Percentiles rank a stretch among this genome's conserved stretches.
These are phyloP conservation scores for Euthynnus affinis DNA, from an alignment of 2,797 vertebrate genomes.

Conservation along the genomic window DNA sequence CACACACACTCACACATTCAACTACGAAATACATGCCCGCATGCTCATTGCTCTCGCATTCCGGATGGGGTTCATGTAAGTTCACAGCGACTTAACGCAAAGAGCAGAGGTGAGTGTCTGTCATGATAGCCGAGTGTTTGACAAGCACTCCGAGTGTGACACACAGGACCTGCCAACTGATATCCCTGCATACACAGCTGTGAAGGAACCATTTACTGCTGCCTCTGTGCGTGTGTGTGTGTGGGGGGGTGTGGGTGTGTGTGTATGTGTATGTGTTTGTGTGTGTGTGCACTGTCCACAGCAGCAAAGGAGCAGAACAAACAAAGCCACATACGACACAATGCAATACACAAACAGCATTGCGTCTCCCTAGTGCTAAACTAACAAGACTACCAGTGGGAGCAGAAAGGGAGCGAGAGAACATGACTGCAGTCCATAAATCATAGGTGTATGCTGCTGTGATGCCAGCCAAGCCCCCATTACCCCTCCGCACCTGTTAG, in stretches of 20 bases:
- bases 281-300: slow-evolving; percentile 23
- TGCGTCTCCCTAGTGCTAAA: slow-evolving; percentile 55
- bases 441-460: slow-evolving; percentile 57
- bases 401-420: slow-evolving; percentile 42
- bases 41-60: slow-evolving; percentile 36
- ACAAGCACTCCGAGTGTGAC: slow-evolving; percentile 50
- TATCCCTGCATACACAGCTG: slow-evolving; percentile 49
- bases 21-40: slow-evolving; percentile 27
- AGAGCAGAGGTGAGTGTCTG: slow-evolving; percentile 68
- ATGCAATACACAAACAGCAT: slow-evolving; percentile 59
- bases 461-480: slow-evolving; percentile 48
- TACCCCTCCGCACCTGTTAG: slow-evolving; percentile 69
- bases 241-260: not conserved
- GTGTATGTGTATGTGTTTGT: not conserved
- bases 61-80: slow-evolving; percentile 48
- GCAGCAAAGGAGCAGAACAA: slow-evolving; percentile 61
- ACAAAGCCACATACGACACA: slow-evolving; percentile 64
- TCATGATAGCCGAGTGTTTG: slow-evolving; percentile 62
- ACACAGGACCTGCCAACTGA: slow-evolving; percentile 52
- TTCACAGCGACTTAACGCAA: slow-evolving; percentile 54
- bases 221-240: slow-evolving; percentile 24
- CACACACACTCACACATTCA: slow-evolving; percentile 8
- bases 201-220: slow-evolving; percentile 43
- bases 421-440: slow-evolving; percentile 71
- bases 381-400: slow-evolving; percentile 56